Base-by-base conservation (phyloP, 2,113 vertebrate genomes). In the Caranx ignobilis region DNA sequence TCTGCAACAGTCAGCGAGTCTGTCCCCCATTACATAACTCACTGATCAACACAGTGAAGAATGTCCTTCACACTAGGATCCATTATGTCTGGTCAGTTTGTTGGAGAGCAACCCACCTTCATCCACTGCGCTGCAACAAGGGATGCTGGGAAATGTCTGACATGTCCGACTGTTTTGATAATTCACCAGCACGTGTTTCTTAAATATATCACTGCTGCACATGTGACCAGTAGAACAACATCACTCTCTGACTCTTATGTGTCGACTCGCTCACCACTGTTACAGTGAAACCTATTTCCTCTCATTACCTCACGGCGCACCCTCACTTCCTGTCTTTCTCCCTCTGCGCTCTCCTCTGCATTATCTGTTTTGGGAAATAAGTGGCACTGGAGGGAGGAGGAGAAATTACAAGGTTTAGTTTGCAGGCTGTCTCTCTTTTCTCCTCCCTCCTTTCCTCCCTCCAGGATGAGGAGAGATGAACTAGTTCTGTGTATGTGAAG, bases 391-490 rank as follows among this genome's bases (percentile, higher is more conserved):
- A 9, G 15, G 39, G 8, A 74, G 35, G 16, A 47, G 31, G 26
- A 56, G 16, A 52, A 63, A 77, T 79, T 26, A 48, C 3, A 11
- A 48, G 21, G 63, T 63, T 48, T 4, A 41, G 19, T 43, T 77
- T 77, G n/a, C 64, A 75, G 59, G 12, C 35, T 55, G 18, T 26
- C 12, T 72, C 12, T 65, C 7, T 50, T 47, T 69, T 64, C 21
- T 4, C 37, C 37, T 43, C 21, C 50, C 1, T 35, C n/a, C 39
- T 9, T 11, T 10, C 57, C 32, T 70, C 9, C 63, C 50, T 63
- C 15, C 71, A 31, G 77, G 63, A 70, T 45, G 55, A 78, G 62
- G 31, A 52, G 31, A 64, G 52, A 71, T 34, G 18, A 64, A 26
- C 32, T 32, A 2, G 3, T 39, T 57, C 13, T 31, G 41, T 70